phyloP scores from a whole-genome alignment of 2,888 invertebrate genomes.

The Cotesia congregata region DNA sequence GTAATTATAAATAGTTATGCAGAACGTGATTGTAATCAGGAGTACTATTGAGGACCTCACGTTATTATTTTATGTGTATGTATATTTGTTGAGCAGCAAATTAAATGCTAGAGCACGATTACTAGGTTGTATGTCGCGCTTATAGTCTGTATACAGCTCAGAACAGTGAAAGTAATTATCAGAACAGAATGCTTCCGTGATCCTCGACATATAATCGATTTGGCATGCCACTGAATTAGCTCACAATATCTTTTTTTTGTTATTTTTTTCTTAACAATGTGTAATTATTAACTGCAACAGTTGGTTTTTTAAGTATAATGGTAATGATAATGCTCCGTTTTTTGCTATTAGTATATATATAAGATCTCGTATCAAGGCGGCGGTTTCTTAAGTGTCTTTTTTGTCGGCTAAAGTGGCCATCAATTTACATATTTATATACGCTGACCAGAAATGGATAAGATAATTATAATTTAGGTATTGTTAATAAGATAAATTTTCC shows the following conservation, averaged over 20 bases:
- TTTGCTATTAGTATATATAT: no score
- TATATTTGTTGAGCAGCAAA: conserved; percentile 15
- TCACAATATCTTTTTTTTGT: conserved; percentile 1
- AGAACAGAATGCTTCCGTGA: conserved; percentile 45
- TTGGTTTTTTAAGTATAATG: no score
- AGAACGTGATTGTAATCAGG: not conserved
- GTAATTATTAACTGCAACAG: not conserved
- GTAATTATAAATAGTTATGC: conserved; percentile 36
- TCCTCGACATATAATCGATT: conserved; percentile 45
- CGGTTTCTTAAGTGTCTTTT: no score
- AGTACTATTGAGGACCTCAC: not conserved
- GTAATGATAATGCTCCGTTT: no score
- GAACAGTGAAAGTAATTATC: conserved; percentile 48
- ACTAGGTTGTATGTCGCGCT: conserved; percentile 7
- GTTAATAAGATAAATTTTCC: no score
- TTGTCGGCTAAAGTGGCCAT: no score
- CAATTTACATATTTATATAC: no score
- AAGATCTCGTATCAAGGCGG: no score
- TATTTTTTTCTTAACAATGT: conserved; percentile 1
- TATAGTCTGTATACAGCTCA: not conserved
- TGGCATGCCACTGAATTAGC: conserved; percentile 30
- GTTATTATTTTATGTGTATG: not conserved
- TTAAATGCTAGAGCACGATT: conserved; percentile 28
- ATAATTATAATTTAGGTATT: no score
- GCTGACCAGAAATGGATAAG: no score